Evolutionary conservation across 2,113 vertebrate genomes (phyloP).

Genomic region (Accipiter virgatus): DNA sequence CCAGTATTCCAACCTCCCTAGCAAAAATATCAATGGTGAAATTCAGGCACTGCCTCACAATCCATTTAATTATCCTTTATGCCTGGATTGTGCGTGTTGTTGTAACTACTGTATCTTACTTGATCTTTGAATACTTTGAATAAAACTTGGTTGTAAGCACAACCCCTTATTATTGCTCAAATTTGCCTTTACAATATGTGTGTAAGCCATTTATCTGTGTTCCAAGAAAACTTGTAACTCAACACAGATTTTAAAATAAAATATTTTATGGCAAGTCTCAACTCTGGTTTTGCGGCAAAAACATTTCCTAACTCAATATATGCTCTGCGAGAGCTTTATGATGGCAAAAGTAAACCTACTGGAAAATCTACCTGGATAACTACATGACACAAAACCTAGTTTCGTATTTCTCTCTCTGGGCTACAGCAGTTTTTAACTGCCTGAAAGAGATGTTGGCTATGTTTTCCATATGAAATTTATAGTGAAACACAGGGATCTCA

Average conservation of each 20-base stretch:
- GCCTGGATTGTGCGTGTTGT: neutral
- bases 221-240: neutral
- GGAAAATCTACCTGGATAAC: neutral
- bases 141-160: neutral
- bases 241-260: neutral
- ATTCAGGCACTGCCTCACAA: neutral
- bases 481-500: neutral
- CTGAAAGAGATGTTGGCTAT: neutral
- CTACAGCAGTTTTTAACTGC: neutral
- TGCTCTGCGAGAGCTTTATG: neutral
- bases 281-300: neutral
- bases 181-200: neutral
- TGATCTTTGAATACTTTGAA: neutral
- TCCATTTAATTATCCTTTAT: slow-evolving; percentile 1
- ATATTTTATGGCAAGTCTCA: neutral
- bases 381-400: neutral
- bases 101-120: neutral
- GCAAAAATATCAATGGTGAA: neutral
- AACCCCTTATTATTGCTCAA: neutral
- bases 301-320: neutral
- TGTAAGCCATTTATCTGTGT: neutral
- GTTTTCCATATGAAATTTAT: fast-evolving
- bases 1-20: neutral
- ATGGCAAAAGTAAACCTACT: slow-evolving; percentile 11
- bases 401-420: neutral